Conservation (phyloP, 92 coral and sea anemone genomes). For the Palythoa grandiflora region DNA sequence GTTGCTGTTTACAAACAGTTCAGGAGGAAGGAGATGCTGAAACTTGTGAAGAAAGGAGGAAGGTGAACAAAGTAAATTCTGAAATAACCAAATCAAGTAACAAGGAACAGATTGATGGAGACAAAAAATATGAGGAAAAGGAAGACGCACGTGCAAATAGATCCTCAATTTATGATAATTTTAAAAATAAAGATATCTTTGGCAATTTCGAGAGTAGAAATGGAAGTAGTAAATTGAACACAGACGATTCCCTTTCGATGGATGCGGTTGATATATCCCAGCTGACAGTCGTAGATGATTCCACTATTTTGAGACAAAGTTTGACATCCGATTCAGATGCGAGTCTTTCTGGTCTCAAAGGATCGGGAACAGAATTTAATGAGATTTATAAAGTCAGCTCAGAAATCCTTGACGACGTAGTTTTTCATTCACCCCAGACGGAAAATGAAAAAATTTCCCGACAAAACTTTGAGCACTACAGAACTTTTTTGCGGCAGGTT, state of each 20-base stretch:
- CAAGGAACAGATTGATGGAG: neutral
- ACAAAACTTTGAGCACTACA: neutral
- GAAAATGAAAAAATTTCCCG: neutral
- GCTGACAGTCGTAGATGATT: conserved; percentile 40
- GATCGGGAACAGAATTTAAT: neutral
- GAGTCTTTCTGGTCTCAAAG: neutral
- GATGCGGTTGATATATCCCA: conserved; percentile 60
- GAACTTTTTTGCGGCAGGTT: neutral
- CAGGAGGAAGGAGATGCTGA: neutral
- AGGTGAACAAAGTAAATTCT: neutral
- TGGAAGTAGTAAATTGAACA: neutral
- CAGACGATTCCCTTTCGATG: conserved; percentile 53
- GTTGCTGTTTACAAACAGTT: neutral
- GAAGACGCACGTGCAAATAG: neutral
- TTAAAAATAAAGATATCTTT: neutral
- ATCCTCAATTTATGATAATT: neutral
- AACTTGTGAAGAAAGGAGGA: neutral
- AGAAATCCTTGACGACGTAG: conserved; percentile 18
- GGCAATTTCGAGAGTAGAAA: neutral
- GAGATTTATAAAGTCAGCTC: conserved; percentile 1
- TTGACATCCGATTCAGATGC: neutral
- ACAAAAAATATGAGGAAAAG: neutral
- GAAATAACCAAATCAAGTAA: neutral
- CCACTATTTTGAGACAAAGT: neutral
- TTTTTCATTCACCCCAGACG: neutral